Evolutionary conservation across 2,888 invertebrate species (phyloP).

Genomic region (Cheilosia soror): DNA sequence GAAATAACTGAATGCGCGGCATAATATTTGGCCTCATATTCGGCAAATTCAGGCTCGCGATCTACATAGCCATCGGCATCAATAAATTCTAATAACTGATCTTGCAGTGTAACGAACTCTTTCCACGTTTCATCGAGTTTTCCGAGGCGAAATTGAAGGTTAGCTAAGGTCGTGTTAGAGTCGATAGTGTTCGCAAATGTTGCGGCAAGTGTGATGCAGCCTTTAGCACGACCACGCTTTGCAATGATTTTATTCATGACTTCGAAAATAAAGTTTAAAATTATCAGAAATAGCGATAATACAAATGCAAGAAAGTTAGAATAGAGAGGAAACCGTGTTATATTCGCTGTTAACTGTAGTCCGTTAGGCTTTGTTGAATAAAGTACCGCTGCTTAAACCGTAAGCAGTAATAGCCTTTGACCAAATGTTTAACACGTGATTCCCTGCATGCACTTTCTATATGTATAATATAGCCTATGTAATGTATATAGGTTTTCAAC

Average conservation of each 20-base stretch:
- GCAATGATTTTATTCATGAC: too few species aligned
- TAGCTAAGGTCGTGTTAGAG: not conserved
- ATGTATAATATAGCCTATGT: too few species aligned
- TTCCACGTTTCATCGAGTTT: not conserved
- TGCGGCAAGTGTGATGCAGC: not conserved
- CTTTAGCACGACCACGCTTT: not conserved
- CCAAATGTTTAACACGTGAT: not conserved
- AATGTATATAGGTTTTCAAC: too few species aligned
- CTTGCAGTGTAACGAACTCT: not conserved
- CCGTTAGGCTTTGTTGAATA: not conserved
- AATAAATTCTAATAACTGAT: not conserved
- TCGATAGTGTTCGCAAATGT: not conserved
- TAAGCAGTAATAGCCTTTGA: not conserved
- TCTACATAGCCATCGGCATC: not conserved
- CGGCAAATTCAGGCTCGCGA: too few species aligned
- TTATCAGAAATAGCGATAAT: too few species aligned
- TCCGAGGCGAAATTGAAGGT: not conserved
- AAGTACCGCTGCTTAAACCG: not conserved
- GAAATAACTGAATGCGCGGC: too few species aligned
- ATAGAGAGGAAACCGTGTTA: not conserved
- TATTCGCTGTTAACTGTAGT: not conserved
- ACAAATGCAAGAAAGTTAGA: too few species aligned
- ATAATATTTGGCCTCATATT: too few species aligned
- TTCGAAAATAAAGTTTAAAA: too few species aligned
- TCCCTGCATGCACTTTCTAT: not conserved